Base-by-base conservation (phyloP, 2,888 invertebrate species). In the Andrena marginata region DNA sequence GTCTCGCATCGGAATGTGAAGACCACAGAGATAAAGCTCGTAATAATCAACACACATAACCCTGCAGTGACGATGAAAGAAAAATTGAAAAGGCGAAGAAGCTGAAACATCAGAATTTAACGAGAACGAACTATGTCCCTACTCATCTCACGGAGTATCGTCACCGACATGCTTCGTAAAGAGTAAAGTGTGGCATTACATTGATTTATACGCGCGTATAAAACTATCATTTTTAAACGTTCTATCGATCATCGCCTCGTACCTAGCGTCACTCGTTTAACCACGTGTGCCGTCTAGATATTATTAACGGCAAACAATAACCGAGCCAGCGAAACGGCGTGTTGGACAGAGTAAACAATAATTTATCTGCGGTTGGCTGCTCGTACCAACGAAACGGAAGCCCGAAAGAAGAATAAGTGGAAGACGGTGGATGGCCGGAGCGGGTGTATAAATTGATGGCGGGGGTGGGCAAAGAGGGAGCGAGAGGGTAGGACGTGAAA, bases 341-440 rank as follows among this genome's bases (percentile, higher is more conserved):
- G 81, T 79, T 65, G 68, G 59, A 48, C 59, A 65, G 76, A 75
- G 79, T 83, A 88, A 90, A 87, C 88, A 86, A 90, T 90, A 88
- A 89, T 87, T 90, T 87, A 87, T 89, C 80, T 75, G 51, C 59
- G 84, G 76, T 70, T 59, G 74, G 63, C 31, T 65, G 68, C 26
- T 68, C 77, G 65, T 64, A 69, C 49, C 73, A 76, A 72, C 75
- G 76, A 83, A 77, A 72, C 60, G 82, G 65, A 77, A 89, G 79
- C 73, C 76, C 49, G 60, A 71, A 59, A 73, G 76, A 54, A 81
- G 83, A 56, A 63, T 71, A 76, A 77, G 71, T 67, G 81, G 60
- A 65, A 71, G 82, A 78, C 60, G 71, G 67, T 51, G 62, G 56
- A 67, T 59, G 78, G 67, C 59, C 72, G 68, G 60, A 82, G 74